Percentiles rank a stretch among this genome's conserved stretches.
These are phyloP conservation scores for Pegoplata infirma DNA, from an alignment of 2,888 invertebrate genomes.

Conservation along the genomic window DNA sequence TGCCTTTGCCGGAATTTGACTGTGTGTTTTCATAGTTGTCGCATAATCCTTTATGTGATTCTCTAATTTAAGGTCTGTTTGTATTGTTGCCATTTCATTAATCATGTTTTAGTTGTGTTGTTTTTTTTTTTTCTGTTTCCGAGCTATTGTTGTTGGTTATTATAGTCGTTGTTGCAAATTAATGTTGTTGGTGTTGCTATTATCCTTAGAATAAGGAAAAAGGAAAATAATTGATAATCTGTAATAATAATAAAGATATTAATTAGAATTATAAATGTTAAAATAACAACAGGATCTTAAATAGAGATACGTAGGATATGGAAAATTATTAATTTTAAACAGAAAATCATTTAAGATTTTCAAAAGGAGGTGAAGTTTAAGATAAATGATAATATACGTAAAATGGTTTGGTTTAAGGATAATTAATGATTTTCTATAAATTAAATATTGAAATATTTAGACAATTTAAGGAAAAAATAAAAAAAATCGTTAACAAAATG, in stretches of 20 bases:
- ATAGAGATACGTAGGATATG: not conserved
- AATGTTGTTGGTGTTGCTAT: constrained; percentile 19
- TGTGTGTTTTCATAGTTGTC: constrained; percentile 56
- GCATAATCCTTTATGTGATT: constrained; percentile 59
- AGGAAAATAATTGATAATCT: constrained; percentile 59
- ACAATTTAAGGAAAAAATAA: no score
- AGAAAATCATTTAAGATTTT: not conserved
- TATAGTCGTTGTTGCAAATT: constrained; percentile 21
- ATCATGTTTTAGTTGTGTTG: constrained; percentile 45
- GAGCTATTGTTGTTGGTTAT: constrained; percentile 24
- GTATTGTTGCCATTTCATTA: constrained; percentile 59
- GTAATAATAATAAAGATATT: constrained; percentile 51
- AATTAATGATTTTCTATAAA: constrained; percentile 39
- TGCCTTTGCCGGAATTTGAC: constrained; percentile 34
- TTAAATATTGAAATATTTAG: no score
- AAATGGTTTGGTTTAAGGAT: constrained; percentile 6
- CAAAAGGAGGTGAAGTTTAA: not conserved
- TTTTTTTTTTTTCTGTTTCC: no score
- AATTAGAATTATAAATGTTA: constrained; percentile 42
- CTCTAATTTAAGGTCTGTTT: constrained; percentile 69
- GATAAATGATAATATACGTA: no score
- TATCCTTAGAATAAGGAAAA: constrained; percentile 33
- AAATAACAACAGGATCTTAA: not conserved
- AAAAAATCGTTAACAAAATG: no score
- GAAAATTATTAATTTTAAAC: constrained; percentile 2